Base-by-base conservation (phyloP, 2,797 vertebrate genomes). In the Argyrosomus regius region DNA sequence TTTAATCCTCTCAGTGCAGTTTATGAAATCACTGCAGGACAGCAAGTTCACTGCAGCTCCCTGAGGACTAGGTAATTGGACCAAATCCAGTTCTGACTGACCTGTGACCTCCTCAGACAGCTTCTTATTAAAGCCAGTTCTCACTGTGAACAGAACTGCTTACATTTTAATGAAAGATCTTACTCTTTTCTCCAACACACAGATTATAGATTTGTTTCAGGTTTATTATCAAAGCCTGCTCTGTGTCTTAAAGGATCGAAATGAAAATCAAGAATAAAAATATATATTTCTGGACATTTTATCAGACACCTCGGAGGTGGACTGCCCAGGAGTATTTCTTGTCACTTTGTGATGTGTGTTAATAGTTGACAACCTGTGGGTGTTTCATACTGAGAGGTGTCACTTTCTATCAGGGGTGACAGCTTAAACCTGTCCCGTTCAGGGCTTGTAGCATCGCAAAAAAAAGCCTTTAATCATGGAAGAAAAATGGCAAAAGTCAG, bases 351-450 rank as follows among this genome's bases (percentile, higher is more conserved):
- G 10, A 49, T 74, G 39, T 35, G 53, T 60, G 72, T 67, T 64
- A 45, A 46, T 76, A 80, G 61, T 53, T 68, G 79, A 78, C 72
- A 76, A 45, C 71, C n/a, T 6, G 59, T 53, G 58, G 49, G 73
- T 45, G 68, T 65, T 84, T 79, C 43, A 75, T 59, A 52, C 57
- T 41, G 58, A 82, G 12, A 76, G 68, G 53, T 75, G 80, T 83
- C 72, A 24, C 65, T 68, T 59, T 56, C 41, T 26, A 65, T 83
- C 71, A 70, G 41, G 6, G 75, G 13, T 60, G 62, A 75, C 43
- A 43, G 61, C 64, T 53, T 53, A 39, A 83, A 69, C 48, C 3
- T 65, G 72, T 70, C 60, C 10, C 0, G 1, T 43, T 50, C 46
- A 41, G 57, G 35, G 71, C 53, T 77, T 5, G 26, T 22, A 49